Base-by-base conservation (phyloP, 2,113 vertebrate species). In the Nanorana parkeri region DNA sequence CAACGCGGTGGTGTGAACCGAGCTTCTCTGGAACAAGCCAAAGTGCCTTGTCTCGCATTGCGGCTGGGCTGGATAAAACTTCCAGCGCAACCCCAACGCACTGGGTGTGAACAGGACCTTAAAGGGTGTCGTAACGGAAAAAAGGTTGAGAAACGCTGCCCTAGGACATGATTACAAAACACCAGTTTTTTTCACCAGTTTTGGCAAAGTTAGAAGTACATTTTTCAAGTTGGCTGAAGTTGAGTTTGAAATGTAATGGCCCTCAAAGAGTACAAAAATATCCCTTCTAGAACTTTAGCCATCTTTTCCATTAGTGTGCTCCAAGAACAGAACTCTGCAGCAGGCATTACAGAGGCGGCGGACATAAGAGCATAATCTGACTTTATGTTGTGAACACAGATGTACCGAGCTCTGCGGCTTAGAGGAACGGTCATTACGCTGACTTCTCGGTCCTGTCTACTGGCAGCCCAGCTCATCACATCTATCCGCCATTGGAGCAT, bases 371-470 rank as follows among this genome's bases (percentile, higher is more conserved):
- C 54, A 7, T 51, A 78, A 78, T 17, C 60, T 20, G 58, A 65
- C 23, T 77, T 41, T 56, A 78, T 80, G 58, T 69, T 51, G 67
- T 61, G 54, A 36, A 58, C 61, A 36, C 58, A 60, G 55, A 71
- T 41, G 17, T 17, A 21, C 24, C 5, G 17, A 23, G 29, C 32
- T 71, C 51, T 80, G 52, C 21, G 77, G 52, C 52, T 60, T 29
- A 11, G 29, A 68, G 54, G 77, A 79, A 60, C 24, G 26, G 54
- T 58, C 55, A 78, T 78, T 80, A 41, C 36, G 58, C 54, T 7
- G 36, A 23, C 51, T 71, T 71, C 20, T 71, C 21, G 26, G n/a
- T 52, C 32, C 21, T 21, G 67, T 80, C 78, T 72, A 17, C 78
- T 72, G 68, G 68, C 55, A 81, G 58, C 17, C 29, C 20, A n/a